These are phyloP conservation scores for Hephaestus fuliginosus DNA, from an alignment of 2,797 vertebrate species.

Conservation along the genomic window DNA sequence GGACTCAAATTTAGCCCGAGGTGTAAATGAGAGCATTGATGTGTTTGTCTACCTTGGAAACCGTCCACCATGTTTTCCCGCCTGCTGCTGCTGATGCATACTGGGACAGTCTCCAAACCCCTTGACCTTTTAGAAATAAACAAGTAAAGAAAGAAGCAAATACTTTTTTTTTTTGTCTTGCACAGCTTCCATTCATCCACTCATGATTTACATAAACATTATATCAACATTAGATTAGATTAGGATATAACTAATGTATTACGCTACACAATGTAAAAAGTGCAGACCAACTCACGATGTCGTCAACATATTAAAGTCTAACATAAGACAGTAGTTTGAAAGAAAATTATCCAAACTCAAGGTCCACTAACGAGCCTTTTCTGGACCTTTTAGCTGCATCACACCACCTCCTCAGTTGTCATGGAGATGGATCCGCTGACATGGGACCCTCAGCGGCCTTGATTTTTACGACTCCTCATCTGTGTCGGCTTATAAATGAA, in stretches of 20 bases:
- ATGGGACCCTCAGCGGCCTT: not conserved
- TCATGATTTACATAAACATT: constrained; percentile 5
- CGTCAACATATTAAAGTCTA: not conserved
- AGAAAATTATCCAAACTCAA: not conserved
- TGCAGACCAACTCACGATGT: too few relatives aligned
- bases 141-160: not conserved
- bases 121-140: not conserved
- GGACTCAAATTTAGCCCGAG: not conserved
- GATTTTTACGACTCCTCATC: not conserved
- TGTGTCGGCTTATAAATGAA: not conserved
- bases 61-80: not conserved
- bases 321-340: not conserved
- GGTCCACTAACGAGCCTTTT: not conserved
- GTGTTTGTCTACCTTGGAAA: constrained; percentile 29
- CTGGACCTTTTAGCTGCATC: not conserved
- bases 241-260: too few relatives aligned
- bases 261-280: too few relatives aligned
- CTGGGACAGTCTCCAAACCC: constrained; percentile 18
- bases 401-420: not conserved
- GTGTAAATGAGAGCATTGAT: constrained; percentile 40
- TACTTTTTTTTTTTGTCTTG: not conserved
- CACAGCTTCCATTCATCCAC: not conserved
- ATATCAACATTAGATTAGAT: too few relatives aligned
- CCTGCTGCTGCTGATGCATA: not conserved
- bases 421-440: not conserved